Conservation (phyloP, 2,888 invertebrate species). For the Ormyrus pomaceus region DNA sequence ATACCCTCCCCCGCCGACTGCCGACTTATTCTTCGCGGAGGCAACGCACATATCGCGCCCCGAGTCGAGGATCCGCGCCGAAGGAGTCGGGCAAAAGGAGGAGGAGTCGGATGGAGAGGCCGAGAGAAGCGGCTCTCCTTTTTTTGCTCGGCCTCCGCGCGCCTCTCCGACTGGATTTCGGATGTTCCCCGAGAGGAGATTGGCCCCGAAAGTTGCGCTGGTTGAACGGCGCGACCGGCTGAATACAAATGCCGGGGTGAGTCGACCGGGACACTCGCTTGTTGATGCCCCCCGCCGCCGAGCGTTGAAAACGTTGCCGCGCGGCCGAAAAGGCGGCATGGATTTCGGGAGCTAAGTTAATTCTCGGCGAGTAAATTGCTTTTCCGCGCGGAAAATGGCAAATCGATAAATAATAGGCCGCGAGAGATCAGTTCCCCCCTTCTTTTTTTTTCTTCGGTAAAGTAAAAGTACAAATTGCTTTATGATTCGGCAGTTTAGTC, state of each 20-base stretch:
- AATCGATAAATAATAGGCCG: too few relatives aligned
- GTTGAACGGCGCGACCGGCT: conserved; percentile 3
- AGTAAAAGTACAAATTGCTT: too few relatives aligned
- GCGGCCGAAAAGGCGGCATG: too few relatives aligned
- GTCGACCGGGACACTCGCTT: not conserved
- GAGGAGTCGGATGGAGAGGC: not conserved
- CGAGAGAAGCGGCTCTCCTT: not conserved
- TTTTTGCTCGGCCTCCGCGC: not conserved
- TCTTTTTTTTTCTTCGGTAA: too few relatives aligned
- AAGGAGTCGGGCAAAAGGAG: not conserved
- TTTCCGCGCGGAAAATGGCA: too few relatives aligned
- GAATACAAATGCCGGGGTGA: conserved; percentile 20
- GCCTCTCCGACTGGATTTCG: not conserved
- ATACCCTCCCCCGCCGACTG: not conserved
- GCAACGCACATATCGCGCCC: too few relatives aligned
- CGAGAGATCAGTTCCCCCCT: too few relatives aligned
- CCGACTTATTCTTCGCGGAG: not conserved
- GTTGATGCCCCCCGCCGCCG: not conserved
- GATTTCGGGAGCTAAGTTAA: too few relatives aligned
- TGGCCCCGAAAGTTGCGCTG: not conserved
- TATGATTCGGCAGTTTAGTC: too few relatives aligned
- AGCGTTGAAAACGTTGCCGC: not conserved
- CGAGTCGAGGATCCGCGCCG: not conserved
- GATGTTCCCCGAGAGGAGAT: not conserved
- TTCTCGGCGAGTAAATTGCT: too few relatives aligned